phyloP scores from a whole-genome alignment of 1,140 invertebrate species.

The Orussus abietinus region DNA sequence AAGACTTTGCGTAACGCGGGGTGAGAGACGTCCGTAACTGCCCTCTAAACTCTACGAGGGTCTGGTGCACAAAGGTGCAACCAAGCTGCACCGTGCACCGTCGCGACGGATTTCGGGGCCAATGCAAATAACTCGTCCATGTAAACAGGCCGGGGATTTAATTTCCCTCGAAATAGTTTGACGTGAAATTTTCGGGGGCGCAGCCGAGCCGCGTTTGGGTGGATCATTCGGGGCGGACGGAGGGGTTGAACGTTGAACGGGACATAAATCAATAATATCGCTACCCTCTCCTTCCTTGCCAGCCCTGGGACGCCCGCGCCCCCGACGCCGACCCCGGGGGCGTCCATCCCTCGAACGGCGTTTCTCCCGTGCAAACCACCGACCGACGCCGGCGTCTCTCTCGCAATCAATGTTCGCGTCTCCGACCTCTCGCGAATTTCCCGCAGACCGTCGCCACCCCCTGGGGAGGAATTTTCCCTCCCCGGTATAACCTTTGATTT shows the following conservation, averaged over 20 bases:
- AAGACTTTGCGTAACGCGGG: too few species aligned
- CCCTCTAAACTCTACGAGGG: too few species aligned
- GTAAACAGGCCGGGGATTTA: too few species aligned
- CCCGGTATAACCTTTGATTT: too few species aligned
- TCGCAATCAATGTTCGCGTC: constrained; percentile 49
- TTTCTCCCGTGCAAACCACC: constrained; percentile 22
- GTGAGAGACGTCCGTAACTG: too few species aligned
- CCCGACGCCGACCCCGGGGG: constrained; percentile 21
- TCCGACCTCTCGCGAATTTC: constrained; percentile 35
- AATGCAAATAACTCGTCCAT: too few species aligned
- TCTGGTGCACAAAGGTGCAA: too few species aligned
- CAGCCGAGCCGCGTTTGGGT: constrained; percentile 24
- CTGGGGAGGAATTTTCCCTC: too few species aligned
- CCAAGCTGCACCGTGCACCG: too few species aligned
- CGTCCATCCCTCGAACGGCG: constrained; percentile 25
- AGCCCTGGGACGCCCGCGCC: constrained; percentile 21
- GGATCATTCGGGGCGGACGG: constrained; percentile 35
- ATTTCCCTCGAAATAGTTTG: too few species aligned
- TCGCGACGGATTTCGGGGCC: too few species aligned
- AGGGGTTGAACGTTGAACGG: constrained; percentile 39
- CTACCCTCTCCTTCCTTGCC: constrained; percentile 30
- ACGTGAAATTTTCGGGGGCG: too few species aligned
- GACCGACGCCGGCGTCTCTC: constrained; percentile 36
- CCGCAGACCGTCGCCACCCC: constrained; percentile 21
- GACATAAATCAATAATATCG: constrained; percentile 54